Base-by-base conservation (phyloP, 2,797 vertebrate genomes). In the Centropyge bicolor region DNA sequence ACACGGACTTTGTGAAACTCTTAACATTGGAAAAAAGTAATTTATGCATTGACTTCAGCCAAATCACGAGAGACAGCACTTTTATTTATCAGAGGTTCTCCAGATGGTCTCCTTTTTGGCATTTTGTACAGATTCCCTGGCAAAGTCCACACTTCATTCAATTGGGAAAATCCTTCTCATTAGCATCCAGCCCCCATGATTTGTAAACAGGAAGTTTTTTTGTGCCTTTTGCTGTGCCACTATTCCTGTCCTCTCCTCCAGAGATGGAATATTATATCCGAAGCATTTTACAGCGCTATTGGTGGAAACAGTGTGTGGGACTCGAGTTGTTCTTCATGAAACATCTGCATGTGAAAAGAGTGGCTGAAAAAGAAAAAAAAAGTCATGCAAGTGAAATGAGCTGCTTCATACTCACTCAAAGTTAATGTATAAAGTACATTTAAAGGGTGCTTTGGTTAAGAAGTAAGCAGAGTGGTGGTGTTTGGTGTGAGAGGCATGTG, bases 21-120 rank as follows among this genome's bases (percentile, higher is more conserved):
- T 54, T 12, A 49, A 61, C 63, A 76, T 19, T 48, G 7, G 13
- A 14, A 14, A 45, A 31, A 55, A 55, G 13, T 35, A 41, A 80
- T 74, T 31, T 43, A 65, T 54, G 70, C 40, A 60, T 38, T 24
- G 2, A 49, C 49, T 54, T 38, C 14, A 60, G 52, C 24, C 35
- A 75, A 69, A 78, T 69, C n/a, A 68, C n/a, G 57, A 63, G 52
- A 76, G 76, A 60, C 61, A 62, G 36, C 31, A 36, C 48, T 82
- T 73, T 77, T 38, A 59, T 75, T 69, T 66, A 76, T 78, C 64
- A 73, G 24, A 43, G 55, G 43, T 66, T 76, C 35, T 68, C 56
- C 76, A 87, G 76, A 84, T 74, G 76, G 59, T 76, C 55, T 66
- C 11, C 43, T 61, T 55, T 64, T 56, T 55, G 22, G 8, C 43